Evolutionary conservation across 2,113 vertebrate species (phyloP), one percentile per base, ranked within the genome.

Genomic region (Gorsachius goisagi): DNA sequence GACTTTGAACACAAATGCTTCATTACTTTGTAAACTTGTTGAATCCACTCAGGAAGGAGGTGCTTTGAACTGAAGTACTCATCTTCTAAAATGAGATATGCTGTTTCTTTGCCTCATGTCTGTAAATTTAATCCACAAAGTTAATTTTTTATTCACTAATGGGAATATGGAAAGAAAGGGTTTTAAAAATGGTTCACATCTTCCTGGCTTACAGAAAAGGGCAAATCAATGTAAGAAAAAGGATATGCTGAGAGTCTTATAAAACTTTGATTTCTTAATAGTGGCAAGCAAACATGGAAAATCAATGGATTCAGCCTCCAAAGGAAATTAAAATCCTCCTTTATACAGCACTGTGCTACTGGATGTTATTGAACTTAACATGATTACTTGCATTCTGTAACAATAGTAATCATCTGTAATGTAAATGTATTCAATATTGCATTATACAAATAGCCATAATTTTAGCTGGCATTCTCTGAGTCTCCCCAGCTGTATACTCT

Each of bases 31-130:
- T 67, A 88, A 83, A 76, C 55, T 76, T 92, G 45, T 90, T 94
- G 88, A 90, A 80, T 78, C 32, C 55, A 75, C n/a, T 94, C 44
- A 93, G 66, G 93, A 94, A 92, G 58, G 33, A 87, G 60, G 62
- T 9, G 2, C 69, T 95, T 89, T 82, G 79, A 91, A 87, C 69
- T 71, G 37, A 94, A 85, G 59, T 62, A 63, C 6, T 1, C 14
- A 4, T 66, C 64, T 82, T 68, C 62, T 77, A 80, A 94, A 80
- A 78, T 15, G 30, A 85, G n/a, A 71, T 74, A 35, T 71, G 39
- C 45, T 63, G 15, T 56, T 75, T 52, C 53, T 71, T 90, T 72
- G 49, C 27, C 39, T 93, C n/a, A 20, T 37, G 9, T 60, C 39
- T 52, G 53, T 60, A 88, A 72, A 73, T 74, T 88, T 79, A 78